phyloP scores from a whole-genome alignment of 2,888 invertebrate species.

The Meghimatium bilineatum region DNA sequence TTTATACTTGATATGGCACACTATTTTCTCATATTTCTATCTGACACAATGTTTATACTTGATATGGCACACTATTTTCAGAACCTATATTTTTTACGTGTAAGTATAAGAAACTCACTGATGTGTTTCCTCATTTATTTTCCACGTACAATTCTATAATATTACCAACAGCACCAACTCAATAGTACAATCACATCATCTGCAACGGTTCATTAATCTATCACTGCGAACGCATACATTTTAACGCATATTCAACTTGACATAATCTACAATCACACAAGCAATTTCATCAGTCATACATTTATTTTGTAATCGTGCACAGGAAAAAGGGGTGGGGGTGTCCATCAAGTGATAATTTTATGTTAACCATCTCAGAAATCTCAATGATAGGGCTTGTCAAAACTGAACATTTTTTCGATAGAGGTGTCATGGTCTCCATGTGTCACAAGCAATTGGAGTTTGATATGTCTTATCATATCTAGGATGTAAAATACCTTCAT shows the following conservation, averaged over 20 bases:
- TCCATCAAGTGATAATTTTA: neutral
- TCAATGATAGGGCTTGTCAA: neutral
- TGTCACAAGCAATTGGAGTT: neutral
- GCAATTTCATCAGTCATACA: neutral
- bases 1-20: too few relatives aligned
- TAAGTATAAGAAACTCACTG: too few relatives aligned
- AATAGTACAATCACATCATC: too few relatives aligned
- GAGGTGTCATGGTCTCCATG: neutral
- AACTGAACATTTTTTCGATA: neutral
- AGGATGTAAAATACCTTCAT: too few relatives aligned
- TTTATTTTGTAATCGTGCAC: constrained; percentile 4
- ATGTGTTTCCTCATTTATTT: too few relatives aligned
- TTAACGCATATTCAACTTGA: neutral
- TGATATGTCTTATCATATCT: neutral
- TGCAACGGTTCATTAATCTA: neutral
- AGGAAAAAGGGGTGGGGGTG: too few relatives aligned
- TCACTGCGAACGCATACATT: neutral
- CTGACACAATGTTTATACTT: too few relatives aligned
- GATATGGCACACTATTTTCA: too few relatives aligned
- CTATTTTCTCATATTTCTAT: too few relatives aligned
- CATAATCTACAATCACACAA: neutral
- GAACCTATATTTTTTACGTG: too few relatives aligned
- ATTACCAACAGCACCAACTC: too few relatives aligned
- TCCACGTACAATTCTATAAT: too few relatives aligned
- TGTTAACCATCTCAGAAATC: neutral